phyloP scores from a whole-genome alignment of 2,797 vertebrate genomes.

The Perdix hodgsoniae region DNA sequence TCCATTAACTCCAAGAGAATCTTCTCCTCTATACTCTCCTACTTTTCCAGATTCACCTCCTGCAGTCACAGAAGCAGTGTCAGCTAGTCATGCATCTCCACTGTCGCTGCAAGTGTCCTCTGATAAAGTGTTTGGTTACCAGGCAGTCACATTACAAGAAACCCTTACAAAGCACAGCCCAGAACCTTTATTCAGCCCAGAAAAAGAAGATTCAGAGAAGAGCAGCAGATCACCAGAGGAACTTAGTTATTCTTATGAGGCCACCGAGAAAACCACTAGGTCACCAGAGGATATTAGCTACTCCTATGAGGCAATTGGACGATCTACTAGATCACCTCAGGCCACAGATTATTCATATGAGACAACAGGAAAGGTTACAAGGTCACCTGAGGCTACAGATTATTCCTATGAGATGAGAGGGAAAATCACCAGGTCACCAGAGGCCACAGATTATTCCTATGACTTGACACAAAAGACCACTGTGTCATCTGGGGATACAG shows the following conservation, averaged over 20 bases:
- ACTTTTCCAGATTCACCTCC: conserved; percentile 78
- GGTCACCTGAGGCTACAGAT: conserved; percentile 58
- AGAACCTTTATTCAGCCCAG: conserved; percentile 68
- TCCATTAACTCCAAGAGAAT: conserved; percentile 81
- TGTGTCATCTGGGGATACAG: conserved; percentile 42
- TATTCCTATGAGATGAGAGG: conserved; percentile 72
- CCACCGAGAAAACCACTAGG: conserved; percentile 51
- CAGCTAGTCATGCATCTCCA: conserved; percentile 38
- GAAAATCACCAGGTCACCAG: conserved; percentile 47
- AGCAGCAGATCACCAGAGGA: conserved; percentile 73
- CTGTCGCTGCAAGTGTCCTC: conserved; percentile 58
- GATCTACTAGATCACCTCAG: conserved; percentile 57
- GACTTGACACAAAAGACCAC: conserved; percentile 62
- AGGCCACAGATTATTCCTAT: conserved; percentile 57
- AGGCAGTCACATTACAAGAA: conserved; percentile 69
- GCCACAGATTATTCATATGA: conserved; percentile 74
- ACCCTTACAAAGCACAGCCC: conserved; percentile 75
- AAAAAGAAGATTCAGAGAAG: conserved; percentile 79
- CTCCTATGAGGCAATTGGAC: conserved; percentile 58
- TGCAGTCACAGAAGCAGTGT: conserved; percentile 44
- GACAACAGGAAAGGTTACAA: conserved; percentile 42
- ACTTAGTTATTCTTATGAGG: conserved; percentile 74
- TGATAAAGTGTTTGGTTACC: conserved; percentile 73
- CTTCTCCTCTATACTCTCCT: conserved; percentile 82
- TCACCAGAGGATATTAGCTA: conserved; percentile 74